phyloP scores from a whole-genome alignment of 1,140 invertebrate species.

The Drosophila nigrodunni region DNA sequence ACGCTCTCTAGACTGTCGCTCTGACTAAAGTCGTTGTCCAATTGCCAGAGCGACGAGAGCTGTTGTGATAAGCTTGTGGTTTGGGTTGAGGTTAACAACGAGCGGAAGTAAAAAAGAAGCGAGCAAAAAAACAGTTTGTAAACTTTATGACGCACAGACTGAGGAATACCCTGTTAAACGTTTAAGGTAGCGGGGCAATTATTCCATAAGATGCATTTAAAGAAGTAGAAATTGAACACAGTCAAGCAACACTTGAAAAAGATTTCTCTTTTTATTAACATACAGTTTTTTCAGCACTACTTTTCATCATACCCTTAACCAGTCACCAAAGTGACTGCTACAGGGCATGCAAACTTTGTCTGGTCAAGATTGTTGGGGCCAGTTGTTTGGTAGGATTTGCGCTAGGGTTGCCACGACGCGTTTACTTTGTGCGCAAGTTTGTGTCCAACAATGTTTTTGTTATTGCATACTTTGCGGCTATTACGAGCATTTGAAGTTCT shows the following conservation, averaged over 20 bases:
- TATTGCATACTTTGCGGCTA: constrained; percentile 74
- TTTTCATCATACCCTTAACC: not conserved
- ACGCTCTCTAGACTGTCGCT: constrained; percentile 36
- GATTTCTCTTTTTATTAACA: too few species aligned
- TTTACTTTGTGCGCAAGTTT: constrained; percentile 42
- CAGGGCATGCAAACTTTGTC: constrained; percentile 32
- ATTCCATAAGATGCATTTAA: too few species aligned
- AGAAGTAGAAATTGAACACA: too few species aligned
- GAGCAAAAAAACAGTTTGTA: not conserved
- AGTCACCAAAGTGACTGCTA: not conserved
- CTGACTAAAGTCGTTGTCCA: constrained; percentile 41
- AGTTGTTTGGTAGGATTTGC: constrained; percentile 43
- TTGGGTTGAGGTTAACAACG: constrained; percentile 29
- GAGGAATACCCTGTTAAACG: not conserved
- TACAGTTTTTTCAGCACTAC: too few species aligned
- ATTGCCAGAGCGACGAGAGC: constrained; percentile 26
- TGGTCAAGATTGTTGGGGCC: constrained; percentile 44
- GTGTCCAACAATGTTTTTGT: constrained; percentile 45
- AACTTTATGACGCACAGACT: not conserved
- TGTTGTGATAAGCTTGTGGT: constrained; percentile 17
- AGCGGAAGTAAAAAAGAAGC: constrained; percentile 1
- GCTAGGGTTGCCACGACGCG: constrained; percentile 38
- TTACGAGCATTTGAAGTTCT: constrained; percentile 57
- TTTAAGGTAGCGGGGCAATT: not conserved
- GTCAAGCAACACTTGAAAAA: not conserved